Percentiles rank a stretch among this genome's conserved stretches.
These are phyloP conservation scores for Aix galericulata DNA, from an alignment of 2,113 vertebrate species.

Conservation along the genomic window DNA sequence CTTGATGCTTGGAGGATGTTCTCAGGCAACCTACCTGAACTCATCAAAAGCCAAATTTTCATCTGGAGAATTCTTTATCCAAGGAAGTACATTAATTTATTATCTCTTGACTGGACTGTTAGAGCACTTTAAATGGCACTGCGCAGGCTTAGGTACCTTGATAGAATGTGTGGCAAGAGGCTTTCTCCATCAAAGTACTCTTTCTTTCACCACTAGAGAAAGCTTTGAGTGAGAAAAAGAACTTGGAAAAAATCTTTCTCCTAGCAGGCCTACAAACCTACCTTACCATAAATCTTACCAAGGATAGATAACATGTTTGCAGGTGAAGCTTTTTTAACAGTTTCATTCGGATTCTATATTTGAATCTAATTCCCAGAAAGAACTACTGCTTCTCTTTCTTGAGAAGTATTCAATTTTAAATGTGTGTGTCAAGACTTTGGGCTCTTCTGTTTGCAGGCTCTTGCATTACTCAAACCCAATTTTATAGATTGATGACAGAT, in stretches of 20 bases:
- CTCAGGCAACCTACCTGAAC: background rate
- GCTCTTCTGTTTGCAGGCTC: background rate
- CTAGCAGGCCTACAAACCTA: background rate
- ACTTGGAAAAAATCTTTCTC: background rate
- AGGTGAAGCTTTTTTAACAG: constrained; percentile 4
- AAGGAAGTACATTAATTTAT: background rate
- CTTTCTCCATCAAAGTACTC: background rate
- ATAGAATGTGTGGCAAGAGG: background rate
- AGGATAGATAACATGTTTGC: background rate
- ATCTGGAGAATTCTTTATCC: background rate
- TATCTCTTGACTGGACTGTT: background rate
- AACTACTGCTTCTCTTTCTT: background rate
- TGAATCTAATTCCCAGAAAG: background rate
- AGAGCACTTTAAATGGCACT: background rate
- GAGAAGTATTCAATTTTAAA: background rate
- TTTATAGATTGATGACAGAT: background rate
- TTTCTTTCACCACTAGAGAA: background rate
- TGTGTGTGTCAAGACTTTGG: background rate
- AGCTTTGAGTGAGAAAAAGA: background rate
- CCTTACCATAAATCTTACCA: background rate
- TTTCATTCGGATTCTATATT: constrained; percentile 15
- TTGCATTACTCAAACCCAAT: background rate
- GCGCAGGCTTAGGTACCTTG: background rate
- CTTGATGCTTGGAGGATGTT: background rate
- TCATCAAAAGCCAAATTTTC: background rate